These are phyloP conservation scores for Autographa gamma DNA, from an alignment of 2,888 invertebrate genomes.

Conservation along the genomic window DNA sequence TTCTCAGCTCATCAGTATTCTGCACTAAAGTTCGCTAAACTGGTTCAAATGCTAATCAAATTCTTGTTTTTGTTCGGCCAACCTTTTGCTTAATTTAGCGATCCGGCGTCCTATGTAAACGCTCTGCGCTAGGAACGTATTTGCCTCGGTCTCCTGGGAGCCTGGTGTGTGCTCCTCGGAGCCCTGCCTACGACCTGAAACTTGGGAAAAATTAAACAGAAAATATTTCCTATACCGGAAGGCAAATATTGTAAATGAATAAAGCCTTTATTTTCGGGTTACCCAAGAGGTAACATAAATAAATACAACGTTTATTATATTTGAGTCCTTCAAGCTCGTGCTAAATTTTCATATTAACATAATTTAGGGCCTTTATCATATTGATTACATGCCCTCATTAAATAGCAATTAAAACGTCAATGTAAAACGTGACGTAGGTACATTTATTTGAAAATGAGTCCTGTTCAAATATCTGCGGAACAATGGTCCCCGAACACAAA, in stretches of 20 bases:
- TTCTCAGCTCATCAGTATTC: conserved; percentile 67
- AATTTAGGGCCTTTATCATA: background rate
- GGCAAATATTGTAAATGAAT: background rate
- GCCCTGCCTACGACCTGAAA: background rate
- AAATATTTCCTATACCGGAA: background rate
- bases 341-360: background rate
- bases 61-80: conserved; percentile 69
- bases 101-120: conserved; percentile 68
- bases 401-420: background rate
- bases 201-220: conserved; percentile 11
- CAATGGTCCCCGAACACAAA: conserved; percentile 36
- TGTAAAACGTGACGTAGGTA: conserved; percentile 1
- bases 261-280: background rate
- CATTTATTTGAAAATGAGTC: conserved; percentile 31
- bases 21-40: conserved; percentile 52
- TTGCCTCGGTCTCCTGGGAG: conserved; percentile 60
- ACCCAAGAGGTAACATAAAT: background rate
- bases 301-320: background rate
- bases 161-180: conserved; percentile 43
- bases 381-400: background rate
- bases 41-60: conserved; percentile 70
- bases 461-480: conserved; percentile 15
- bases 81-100: conserved; percentile 68
- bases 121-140: conserved; percentile 60
- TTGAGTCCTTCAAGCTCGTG: background rate